A percentile compares a stretch with the other conserved stretches of the same genome.
These are phyloP conservation scores for Perognathus longimembris DNA, from an alignment of 2,113 vertebrate species.

Conservation along the genomic window DNA sequence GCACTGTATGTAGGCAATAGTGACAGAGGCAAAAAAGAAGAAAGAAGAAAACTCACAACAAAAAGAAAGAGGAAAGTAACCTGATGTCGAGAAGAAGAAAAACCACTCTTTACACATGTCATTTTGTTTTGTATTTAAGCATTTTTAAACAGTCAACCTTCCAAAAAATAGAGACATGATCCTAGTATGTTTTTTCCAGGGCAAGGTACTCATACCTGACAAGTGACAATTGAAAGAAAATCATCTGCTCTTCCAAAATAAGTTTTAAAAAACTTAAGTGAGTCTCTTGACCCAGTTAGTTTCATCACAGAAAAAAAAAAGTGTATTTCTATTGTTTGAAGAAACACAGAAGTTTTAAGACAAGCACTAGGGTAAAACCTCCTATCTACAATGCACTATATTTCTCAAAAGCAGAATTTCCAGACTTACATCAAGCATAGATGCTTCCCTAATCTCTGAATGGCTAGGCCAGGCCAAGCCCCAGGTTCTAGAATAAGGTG, in stretches of 20 bases:
- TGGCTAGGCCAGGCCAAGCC: background rate
- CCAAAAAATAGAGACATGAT: background rate
- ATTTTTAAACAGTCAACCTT: background rate
- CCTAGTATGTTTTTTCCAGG: background rate
- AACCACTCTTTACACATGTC: background rate
- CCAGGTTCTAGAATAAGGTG: constrained; percentile 23
- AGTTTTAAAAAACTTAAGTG: background rate
- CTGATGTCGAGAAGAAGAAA: background rate
- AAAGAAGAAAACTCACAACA: background rate
- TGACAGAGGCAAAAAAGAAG: background rate
- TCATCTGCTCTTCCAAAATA: background rate
- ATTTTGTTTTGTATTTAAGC: background rate
- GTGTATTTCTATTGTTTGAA: constrained; percentile 9
- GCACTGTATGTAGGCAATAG: background rate
- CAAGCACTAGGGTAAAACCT: constrained; percentile 40
- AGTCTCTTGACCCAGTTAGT: background rate
- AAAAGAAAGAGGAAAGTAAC: background rate
- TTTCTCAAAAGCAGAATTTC: constrained; percentile 12
- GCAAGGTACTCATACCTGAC: background rate
- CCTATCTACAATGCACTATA: constrained; percentile 31
- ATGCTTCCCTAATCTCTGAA: background rate
- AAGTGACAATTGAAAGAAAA: constrained; percentile 18
- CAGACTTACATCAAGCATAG: constrained; percentile 28
- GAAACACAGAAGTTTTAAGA: background rate
- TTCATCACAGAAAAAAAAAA: background rate